These are phyloP conservation scores for Sitodiplosis mosellana DNA, from an alignment of 1,140 invertebrate species.

Conservation along the genomic window DNA sequence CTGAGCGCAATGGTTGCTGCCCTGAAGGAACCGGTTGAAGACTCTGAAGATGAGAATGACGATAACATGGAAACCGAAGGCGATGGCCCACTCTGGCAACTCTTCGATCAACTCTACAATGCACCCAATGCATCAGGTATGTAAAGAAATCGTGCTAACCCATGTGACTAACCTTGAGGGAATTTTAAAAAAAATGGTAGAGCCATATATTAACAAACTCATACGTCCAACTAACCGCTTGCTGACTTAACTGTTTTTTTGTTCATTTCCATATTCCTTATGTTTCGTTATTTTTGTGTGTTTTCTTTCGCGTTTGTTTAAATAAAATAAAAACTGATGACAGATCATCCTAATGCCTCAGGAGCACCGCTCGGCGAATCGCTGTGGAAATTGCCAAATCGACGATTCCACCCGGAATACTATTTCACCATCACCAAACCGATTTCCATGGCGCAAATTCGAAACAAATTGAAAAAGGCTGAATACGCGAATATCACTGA, in stretches of 20 bases:
- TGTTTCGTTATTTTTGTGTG: background rate
- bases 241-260: background rate
- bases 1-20: constrained; percentile 7
- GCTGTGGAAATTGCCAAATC: constrained; percentile 83
- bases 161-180: background rate
- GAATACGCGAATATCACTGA: constrained; percentile 75
- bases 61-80: constrained; percentile 21
- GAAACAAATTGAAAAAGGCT: constrained; percentile 71
- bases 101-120: constrained; percentile 29
- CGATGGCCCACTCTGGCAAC: constrained; percentile 31
- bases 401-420: constrained; percentile 86
- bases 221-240: background rate
- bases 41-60: constrained; percentile 18
- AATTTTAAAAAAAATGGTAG: background rate
- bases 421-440: constrained; percentile 95
- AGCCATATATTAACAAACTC: background rate
- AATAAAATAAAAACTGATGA: constrained; percentile 33
- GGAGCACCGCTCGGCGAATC: constrained; percentile 65
- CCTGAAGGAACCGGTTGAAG: constrained; percentile 20
- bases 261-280: background rate
- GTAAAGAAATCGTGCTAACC: background rate
- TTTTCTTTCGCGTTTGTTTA: constrained; percentile 11
- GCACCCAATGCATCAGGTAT: constrained; percentile 21
- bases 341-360: constrained; percentile 23
- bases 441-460: constrained; percentile 83